Evolutionary conservation across 2,113 vertebrate species (phyloP).

Genomic region (Centropus bengalensis): DNA sequence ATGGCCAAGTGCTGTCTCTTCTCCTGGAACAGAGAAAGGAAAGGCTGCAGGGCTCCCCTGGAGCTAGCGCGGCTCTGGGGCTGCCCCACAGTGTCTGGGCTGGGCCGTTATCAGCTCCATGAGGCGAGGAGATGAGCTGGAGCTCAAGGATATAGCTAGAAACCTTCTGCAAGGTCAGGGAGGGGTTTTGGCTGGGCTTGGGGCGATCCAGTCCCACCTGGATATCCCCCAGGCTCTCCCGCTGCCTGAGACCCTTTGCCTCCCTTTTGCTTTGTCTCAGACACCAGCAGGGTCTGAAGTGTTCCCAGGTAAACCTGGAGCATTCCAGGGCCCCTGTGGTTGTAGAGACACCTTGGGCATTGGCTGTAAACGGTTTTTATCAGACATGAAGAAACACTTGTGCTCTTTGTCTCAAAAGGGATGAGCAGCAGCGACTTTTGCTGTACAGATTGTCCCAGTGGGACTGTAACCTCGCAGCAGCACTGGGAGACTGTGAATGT

Average conservation of each 20-base stretch:
- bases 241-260: neutral
- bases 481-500: neutral
- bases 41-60: neutral
- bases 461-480: neutral
- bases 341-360: rapidly evolving
- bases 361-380: neutral
- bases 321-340: rapidly evolving
- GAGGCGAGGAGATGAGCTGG: rapidly evolving
- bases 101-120: neutral
- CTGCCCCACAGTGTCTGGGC: neutral
- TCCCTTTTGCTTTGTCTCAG: neutral
- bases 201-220: neutral
- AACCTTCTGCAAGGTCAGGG: neutral
- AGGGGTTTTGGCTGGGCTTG: neutral
- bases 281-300: neutral
- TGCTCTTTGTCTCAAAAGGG: neutral
- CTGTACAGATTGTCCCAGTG: neutral
- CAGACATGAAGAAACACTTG: neutral
- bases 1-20: rapidly evolving
- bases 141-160: rapidly evolving
- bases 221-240: rapidly evolving
- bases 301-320: neutral
- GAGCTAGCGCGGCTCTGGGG: neutral
- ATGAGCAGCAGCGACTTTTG: neutral
- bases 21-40: neutral